Evolutionary conservation across 2,113 vertebrate genomes (phyloP).

Genomic region (Zosterops hypoxanthus): DNA sequence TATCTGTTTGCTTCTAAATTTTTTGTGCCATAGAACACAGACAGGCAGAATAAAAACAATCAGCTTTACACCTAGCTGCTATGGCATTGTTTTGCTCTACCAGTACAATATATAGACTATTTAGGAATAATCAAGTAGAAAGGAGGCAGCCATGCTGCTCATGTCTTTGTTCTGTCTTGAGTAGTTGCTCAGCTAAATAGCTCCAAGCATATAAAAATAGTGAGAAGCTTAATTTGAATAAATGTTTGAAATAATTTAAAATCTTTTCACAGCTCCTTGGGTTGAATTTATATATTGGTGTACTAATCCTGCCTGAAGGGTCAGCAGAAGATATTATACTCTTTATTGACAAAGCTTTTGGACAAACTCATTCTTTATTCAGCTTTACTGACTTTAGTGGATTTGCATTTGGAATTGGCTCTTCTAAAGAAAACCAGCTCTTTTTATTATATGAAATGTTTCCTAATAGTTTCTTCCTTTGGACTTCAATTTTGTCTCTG

Average conservation of each 20-base stretch:
- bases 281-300: neutral
- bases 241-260: constrained; percentile 7
- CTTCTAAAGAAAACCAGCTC: neutral
- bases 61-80: neutral
- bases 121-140: neutral
- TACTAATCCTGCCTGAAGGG: neutral
- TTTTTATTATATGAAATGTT: neutral
- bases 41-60: neutral
- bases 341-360: neutral
- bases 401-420: neutral
- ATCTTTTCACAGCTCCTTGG: neutral
- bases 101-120: neutral
- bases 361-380: neutral
- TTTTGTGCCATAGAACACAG: neutral
- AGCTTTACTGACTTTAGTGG: neutral
- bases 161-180: neutral
- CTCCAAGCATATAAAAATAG: neutral
- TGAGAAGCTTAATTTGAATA: constrained; percentile 20
- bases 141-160: neutral
- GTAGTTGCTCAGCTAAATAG: neutral
- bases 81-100: neutral
- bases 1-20: neutral
- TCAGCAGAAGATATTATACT: neutral
- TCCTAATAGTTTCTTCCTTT: neutral
- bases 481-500: neutral